Evolutionary conservation across 2,113 vertebrate species (phyloP).

Genomic region (Microtus ochrogaster): DNA sequence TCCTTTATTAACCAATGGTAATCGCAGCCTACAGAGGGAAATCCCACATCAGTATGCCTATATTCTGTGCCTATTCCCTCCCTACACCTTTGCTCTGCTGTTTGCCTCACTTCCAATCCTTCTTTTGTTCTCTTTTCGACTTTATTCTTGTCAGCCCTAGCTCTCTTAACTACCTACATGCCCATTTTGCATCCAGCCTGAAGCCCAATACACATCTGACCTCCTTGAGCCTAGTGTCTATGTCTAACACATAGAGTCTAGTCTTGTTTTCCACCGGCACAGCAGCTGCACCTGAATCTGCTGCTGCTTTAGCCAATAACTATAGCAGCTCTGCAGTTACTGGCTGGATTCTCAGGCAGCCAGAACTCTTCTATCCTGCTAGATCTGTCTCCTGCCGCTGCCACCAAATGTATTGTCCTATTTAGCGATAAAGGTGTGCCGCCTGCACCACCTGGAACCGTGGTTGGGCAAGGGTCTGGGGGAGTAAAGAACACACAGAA

Average conservation of each 20-base stretch:
- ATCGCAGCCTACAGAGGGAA: too few species aligned
- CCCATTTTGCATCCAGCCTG: neutral
- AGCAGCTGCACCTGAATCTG: neutral
- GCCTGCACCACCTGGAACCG: too few species aligned
- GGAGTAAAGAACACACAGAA: too few species aligned
- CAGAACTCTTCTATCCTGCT: neutral
- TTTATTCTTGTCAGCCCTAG: neutral
- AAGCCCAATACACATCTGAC: neutral
- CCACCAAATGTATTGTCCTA: neutral
- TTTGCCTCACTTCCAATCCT: neutral
- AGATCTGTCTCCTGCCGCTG: neutral
- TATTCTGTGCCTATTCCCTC: neutral
- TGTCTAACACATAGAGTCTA: neutral
- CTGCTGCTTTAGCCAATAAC: neutral
- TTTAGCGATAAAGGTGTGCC: neutral
- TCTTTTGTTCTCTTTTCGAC: neutral
- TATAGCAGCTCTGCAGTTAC: neutral
- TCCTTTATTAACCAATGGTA: too few species aligned
- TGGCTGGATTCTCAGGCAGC: neutral
- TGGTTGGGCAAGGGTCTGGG: too few species aligned
- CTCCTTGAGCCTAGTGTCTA: neutral
- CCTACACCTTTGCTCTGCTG: neutral
- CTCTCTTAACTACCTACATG: neutral
- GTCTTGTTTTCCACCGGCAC: neutral
- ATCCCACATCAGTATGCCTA: too few species aligned